Base-by-base conservation (phyloP, 1,140 invertebrate species). In the Lordiphosa collinella region DNA sequence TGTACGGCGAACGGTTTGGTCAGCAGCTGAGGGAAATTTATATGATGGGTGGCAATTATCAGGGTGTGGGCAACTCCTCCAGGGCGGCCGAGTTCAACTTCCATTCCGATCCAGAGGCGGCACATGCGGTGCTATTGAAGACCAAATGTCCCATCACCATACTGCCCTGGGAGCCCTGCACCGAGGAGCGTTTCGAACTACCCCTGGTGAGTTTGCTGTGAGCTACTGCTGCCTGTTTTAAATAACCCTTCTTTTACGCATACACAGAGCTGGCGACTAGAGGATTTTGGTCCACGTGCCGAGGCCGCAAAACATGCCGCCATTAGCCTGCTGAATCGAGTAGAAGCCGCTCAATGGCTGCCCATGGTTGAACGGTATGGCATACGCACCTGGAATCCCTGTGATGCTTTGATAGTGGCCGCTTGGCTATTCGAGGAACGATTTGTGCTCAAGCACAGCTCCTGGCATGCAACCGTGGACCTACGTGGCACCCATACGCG, bases 71-170 rank as follows among this genome's bases (percentile, higher is more conserved):
- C 8, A 94, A 94, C 82, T 89, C 91, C n/a, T 92, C 92, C 13
- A 71, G 91, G 0, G 90, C 92, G 37, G 94, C 93, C 6, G 95
- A 96, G 88, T 96, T 94, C 74, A 96, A 96, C 89, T 96, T 96
- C 78, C 91, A 91, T 48, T 86, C 87, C 12, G 95, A 96, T 89
- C 94, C 95, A 0, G 95, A 96, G 90, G 94, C 94, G 18, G 95
- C 93, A 0, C 90, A 92, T 75, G 93, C 95, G 32, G 91, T 95
- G 9, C 85, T 96, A 1, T 88, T 89, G 7, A 90, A 88, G 41
- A 88, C 90, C 3, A 71, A 65, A 44, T 92, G 91, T 58, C 92
- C 91, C n/a, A 89, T 94, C 2, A 90, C 88, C 59, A 86, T 94
- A 25, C 74, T 93, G 4, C 92, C 93, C 4, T 94, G 93, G 93